Evolutionary conservation across 53 echinoderm and acorn worm species (phyloP).

Genomic region (Crossaster papposus): DNA sequence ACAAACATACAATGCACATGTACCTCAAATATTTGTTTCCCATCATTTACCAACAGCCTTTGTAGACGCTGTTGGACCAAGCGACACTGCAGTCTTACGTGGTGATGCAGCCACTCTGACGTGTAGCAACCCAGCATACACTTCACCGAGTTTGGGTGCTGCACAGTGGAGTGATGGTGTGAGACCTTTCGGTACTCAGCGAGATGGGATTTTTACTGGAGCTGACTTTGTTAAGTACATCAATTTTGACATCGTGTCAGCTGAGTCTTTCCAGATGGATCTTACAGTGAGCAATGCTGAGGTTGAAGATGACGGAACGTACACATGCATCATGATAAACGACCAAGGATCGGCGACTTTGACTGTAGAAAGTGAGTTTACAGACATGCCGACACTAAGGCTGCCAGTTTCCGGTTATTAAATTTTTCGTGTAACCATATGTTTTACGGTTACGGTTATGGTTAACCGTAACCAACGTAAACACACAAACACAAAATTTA

Average conservation of each 20-base stretch:
- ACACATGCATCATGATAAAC: not conserved
- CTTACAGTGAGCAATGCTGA: not conserved
- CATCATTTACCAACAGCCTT: not conserved
- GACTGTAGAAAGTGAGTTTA: conserved; percentile 37
- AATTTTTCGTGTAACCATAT: no score
- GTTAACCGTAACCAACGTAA: no score
- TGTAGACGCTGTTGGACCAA: not conserved
- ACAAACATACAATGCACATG: no score
- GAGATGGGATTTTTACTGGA: not conserved
- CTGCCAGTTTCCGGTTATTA: no score
- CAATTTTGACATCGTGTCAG: not conserved
- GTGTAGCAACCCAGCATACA: not conserved
- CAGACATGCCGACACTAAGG: no score
- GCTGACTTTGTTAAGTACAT: not conserved
- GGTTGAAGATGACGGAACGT: conserved; percentile 38
- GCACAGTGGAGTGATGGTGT: not conserved
- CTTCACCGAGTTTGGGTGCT: not conserved
- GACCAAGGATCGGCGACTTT: not conserved
- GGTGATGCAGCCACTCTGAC: not conserved
- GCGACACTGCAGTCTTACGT: not conserved
- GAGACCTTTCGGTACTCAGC: not conserved
- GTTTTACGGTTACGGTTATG: no score
- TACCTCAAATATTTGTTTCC: no score
- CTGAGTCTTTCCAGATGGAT: not conserved
- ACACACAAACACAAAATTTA: no score